Evolutionary conservation across 2,797 vertebrate species (phyloP).

Genomic region (Melanotaenia pygmaea): DNA sequence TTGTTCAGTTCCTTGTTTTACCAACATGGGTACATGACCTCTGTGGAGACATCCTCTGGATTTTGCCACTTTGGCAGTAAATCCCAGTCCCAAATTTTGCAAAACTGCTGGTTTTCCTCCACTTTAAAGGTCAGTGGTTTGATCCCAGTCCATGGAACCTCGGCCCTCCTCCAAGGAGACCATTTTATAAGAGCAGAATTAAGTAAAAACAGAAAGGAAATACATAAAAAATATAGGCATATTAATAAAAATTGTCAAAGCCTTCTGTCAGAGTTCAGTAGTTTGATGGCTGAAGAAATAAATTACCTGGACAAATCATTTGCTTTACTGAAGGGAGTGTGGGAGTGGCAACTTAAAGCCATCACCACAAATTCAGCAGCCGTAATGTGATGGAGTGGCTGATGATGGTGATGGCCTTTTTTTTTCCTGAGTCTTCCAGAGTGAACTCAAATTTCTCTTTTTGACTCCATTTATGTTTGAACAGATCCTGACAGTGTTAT

Average conservation of each 20-base stretch:
- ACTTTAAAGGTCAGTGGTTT: background rate
- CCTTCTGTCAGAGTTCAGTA: too few relatives aligned
- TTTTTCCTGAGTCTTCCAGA: too few relatives aligned
- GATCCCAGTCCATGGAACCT: background rate
- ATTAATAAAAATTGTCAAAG: background rate
- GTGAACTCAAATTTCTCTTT: too few relatives aligned
- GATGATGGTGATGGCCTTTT: too few relatives aligned
- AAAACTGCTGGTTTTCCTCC: background rate
- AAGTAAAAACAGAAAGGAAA: background rate
- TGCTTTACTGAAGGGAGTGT: too few relatives aligned
- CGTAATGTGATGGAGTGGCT: background rate
- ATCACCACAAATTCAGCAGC: too few relatives aligned
- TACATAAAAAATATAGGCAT: background rate
- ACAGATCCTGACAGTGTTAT: too few relatives aligned
- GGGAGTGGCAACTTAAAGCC: too few relatives aligned
- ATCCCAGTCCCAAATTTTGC: background rate
- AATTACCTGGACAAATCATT: background rate
- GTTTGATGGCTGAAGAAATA: background rate
- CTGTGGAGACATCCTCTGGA: too few relatives aligned
- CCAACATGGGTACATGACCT: background rate
- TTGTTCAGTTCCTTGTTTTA: background rate
- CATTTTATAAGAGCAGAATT: background rate
- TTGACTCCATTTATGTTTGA: too few relatives aligned
- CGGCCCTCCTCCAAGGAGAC: background rate
- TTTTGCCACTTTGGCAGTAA: background rate